Percentiles rank a stretch among this genome's conserved stretches.
Conservation (phyloP, 2,113 vertebrate species). For the Arenaria interpres region DNA sequence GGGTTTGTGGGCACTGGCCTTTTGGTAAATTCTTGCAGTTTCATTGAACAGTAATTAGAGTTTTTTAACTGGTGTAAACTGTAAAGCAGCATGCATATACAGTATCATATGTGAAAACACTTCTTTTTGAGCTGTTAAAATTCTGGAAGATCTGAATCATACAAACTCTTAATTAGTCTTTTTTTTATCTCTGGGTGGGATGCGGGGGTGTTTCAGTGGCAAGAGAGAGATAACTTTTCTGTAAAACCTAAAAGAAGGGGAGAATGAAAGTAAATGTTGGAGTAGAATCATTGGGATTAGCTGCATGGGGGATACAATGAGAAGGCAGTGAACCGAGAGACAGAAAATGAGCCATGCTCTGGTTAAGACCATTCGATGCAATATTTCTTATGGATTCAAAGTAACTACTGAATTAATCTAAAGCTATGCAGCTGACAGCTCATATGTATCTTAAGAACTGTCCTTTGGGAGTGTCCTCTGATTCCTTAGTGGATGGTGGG, state of each 20-base stretch:
- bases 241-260: neutral
- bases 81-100: neutral
- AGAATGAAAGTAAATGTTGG: neutral
- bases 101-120: neutral
- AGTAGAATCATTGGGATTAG: neutral
- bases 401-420: neutral
- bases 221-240: neutral
- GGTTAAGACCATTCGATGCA: neutral
- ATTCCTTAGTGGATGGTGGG: neutral
- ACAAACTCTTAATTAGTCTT: neutral
- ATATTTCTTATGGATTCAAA: neutral
- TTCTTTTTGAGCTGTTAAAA: neutral
- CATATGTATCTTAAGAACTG: neutral
- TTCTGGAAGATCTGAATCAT: neutral
- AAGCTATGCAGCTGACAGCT: neutral
- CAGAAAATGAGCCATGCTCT: neutral
- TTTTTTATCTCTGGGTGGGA: fast-evolving
- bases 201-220: neutral
- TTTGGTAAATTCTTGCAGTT: neutral
- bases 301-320: fast-evolving
- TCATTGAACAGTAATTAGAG: neutral
- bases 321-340: neutral
- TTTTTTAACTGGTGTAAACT: neutral
- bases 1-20: neutral
- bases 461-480: neutral